Conservation (phyloP, 2,113 vertebrate species). For the Cephalophus harveyi region DNA sequence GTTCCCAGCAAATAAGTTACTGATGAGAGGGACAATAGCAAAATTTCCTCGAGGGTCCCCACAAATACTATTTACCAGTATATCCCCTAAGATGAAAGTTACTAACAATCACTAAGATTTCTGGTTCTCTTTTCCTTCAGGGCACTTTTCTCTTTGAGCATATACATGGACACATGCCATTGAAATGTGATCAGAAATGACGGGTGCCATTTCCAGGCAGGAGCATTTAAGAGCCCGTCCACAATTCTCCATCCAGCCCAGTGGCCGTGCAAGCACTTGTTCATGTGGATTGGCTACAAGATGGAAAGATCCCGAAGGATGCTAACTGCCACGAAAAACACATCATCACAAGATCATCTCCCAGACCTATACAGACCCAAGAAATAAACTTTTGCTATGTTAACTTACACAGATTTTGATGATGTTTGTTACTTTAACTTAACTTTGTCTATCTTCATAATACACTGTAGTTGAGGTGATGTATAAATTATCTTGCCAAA, state of each 20-base stretch:
- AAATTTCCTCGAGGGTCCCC: not conserved
- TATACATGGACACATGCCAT: not conserved
- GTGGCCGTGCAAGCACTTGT: not conserved
- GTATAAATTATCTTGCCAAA: not conserved
- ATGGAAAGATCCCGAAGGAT: not conserved
- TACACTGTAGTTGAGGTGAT: not conserved
- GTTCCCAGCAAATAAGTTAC: not conserved
- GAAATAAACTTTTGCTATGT: not conserved
- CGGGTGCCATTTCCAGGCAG: not conserved
- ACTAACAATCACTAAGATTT: not conserved
- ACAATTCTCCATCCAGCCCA: not conserved
- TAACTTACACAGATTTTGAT: not conserved
- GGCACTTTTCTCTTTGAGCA: not conserved
- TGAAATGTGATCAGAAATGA: not conserved
- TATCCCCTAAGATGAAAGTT: not conserved
- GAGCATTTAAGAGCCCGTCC: not conserved
- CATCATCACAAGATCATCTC: not conserved
- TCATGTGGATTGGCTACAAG: not conserved
- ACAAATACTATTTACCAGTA: not conserved
- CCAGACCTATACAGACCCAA: not conserved
- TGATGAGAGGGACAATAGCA: not conserved
- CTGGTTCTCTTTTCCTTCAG: not conserved
- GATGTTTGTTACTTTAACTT: not conserved
- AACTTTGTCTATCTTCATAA: not conserved
- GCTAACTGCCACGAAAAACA: not conserved